Conservation (phyloP, 2,797 vertebrate genomes). For the Lacerta bilineata region DNA sequence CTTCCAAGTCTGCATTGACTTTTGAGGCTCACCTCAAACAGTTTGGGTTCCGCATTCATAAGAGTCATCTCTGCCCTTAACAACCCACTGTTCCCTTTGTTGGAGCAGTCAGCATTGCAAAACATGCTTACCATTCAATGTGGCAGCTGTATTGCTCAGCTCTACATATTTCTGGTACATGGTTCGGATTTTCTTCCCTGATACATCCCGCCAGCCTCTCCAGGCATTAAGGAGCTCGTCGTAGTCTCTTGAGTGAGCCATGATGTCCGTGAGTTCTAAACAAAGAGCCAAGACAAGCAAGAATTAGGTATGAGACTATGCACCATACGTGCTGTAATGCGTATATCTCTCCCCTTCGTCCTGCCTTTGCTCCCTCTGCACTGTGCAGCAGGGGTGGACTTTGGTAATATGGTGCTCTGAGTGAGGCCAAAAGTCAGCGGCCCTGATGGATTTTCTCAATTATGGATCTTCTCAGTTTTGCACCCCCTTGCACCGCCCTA, state of each 20-base stretch:
- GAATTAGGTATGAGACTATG: neutral
- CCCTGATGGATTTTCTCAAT: no score
- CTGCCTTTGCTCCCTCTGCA: neutral
- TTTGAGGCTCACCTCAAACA: neutral
- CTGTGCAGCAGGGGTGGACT: no score
- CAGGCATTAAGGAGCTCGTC: conserved; percentile 91
- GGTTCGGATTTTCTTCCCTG: conserved; percentile 86
- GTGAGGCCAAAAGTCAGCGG: no score
- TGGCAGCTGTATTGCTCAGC: conserved; percentile 92
- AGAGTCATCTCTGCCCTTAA: neutral
- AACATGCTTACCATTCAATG: conserved; percentile 87
- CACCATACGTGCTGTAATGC: neutral
- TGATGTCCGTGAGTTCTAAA: conserved; percentile 90
- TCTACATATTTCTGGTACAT: conserved; percentile 90
- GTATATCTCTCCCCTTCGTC: neutral
- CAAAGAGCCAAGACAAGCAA: conserved; percentile 13
- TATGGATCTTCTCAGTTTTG: no score
- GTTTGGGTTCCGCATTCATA: neutral
- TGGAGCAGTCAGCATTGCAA: neutral
- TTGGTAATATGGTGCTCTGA: no score
- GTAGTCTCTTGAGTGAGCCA: conserved; percentile 91
- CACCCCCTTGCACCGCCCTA: no score
- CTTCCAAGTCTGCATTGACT: neutral
- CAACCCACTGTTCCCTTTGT: neutral
- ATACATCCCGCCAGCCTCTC: conserved; percentile 92